Evolutionary conservation across 2,797 vertebrate genomes (phyloP), one percentile per base, ranked within the genome.

Genomic region (Tokudaia muenninki): DNA sequence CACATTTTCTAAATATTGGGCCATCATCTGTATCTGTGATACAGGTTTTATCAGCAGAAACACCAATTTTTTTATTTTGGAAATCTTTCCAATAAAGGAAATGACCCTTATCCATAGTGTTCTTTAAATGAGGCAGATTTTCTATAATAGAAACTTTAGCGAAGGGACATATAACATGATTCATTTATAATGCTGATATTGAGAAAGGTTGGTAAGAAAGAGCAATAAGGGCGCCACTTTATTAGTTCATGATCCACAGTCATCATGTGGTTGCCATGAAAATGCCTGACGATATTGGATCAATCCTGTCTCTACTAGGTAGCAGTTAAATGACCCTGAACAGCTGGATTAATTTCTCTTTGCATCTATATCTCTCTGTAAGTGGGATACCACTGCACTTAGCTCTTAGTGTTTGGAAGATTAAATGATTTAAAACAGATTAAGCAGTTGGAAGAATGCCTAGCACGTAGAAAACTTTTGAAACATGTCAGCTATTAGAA

Each of bases 21-120:
- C 55, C 31, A 75, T 70, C 61, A 47, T 44, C 47, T 94, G 19
- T 89, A 61, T 91, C 82, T 87, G 41, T 82, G 90, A 47, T 80
- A 89, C 0, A 7, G 65, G 31, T 94, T 95, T 96, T 92, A 96
- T 92, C 59, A 82, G 41, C 47, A 95, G 19, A 92, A 94, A 92
- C 78, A 94, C 63, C 89, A 67, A 52, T 89, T 93, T 41, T 41
- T 91, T 47, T 92, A 29, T 83, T 97, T 91, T 93, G 26, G 75
- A 93, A 94, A 83, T 16, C 70, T 93, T 89, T 47, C 92, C 93
- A 80, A n/a, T 91, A 92, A 94, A 81, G 74, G 83, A 90, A 90
- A 44, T 74, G 50, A 80, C 70, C 83, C 92, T 96, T 91, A 90
- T 83, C 82, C 47, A 57, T 67, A 83, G 67, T 55, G 50, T 94